Evolutionary conservation across 2,797 vertebrate genomes (phyloP).

Genomic region (Pseudochromis fuscus): DNA sequence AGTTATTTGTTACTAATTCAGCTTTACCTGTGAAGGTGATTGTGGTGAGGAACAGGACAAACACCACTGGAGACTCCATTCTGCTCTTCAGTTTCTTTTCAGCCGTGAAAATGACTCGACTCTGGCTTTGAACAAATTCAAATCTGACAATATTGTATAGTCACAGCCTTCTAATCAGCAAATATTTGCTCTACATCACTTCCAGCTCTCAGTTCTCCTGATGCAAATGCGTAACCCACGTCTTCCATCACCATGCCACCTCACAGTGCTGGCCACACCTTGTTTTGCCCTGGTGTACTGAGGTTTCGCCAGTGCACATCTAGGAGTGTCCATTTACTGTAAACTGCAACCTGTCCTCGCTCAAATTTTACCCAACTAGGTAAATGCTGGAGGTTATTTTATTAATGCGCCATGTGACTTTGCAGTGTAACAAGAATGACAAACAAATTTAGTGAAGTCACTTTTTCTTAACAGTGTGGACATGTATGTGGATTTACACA

Average conservation of each 20-base stretch:
- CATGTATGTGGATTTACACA: too few species aligned
- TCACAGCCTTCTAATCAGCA: constrained; percentile 37
- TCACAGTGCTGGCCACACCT: constrained; percentile 58
- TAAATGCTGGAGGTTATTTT: neutral
- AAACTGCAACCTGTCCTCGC: constrained; percentile 30
- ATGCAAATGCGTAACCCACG: constrained; percentile 43
- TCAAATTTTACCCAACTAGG: constrained; percentile 7
- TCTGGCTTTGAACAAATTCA: constrained; percentile 6
- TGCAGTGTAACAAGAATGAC: neutral
- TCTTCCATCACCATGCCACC: constrained; percentile 4
- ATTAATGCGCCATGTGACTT: neutral
- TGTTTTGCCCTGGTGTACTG: constrained; percentile 64
- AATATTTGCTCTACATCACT: constrained; percentile 67
- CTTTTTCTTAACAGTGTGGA: too few species aligned
- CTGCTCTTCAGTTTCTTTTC: neutral
- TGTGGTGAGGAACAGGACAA: constrained; percentile 49
- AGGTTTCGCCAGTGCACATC: constrained; percentile 21
- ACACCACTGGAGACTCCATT: constrained; percentile 51
- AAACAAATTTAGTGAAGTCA: neutral
- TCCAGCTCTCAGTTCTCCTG: constrained; percentile 24
- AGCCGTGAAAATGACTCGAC: neutral
- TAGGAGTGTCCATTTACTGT: constrained; percentile 74
- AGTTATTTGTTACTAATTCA: too few species aligned
- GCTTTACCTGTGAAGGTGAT: constrained; percentile 60
- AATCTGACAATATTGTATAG: constrained; percentile 1